Evolutionary conservation across 2,888 invertebrate genomes (phyloP).

Genomic region (Eudasyphora cyanicolor): DNA sequence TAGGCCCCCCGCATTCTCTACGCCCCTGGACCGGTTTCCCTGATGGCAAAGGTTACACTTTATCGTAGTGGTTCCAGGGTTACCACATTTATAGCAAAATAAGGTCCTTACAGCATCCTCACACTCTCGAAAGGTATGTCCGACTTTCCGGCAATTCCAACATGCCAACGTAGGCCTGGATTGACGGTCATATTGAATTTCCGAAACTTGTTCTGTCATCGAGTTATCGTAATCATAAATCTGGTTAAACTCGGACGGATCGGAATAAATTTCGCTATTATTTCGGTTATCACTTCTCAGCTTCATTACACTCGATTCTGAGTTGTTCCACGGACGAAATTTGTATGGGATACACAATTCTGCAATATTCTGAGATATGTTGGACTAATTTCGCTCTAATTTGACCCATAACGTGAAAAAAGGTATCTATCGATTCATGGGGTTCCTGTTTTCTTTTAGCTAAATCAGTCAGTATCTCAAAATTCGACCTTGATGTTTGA

Average conservation of each 20-base stretch:
- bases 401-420: constrained; percentile 40
- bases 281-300: not conserved
- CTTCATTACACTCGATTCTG: constrained; percentile 30
- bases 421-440: constrained; percentile 23
- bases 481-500: not conserved
- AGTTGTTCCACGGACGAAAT: constrained; percentile 34
- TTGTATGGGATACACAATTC: constrained; percentile 25
- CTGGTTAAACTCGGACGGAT: not conserved
- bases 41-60: not conserved
- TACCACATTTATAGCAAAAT: not conserved
- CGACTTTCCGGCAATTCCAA: not conserved
- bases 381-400: constrained; percentile 4
- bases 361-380: not conserved
- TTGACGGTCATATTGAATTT: not conserved
- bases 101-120: not conserved
- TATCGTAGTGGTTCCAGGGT: not conserved
- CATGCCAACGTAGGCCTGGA: not conserved
- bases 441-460: constrained; percentile 8
- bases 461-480: constrained; percentile 27
- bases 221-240: not conserved
- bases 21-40: not conserved
- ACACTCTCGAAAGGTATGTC: not conserved
- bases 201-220: not conserved
- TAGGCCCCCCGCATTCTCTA: too few relatives aligned
- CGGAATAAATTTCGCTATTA: not conserved